Base-by-base conservation (phyloP, 2,113 vertebrate species). In the Lycaon pictus region DNA sequence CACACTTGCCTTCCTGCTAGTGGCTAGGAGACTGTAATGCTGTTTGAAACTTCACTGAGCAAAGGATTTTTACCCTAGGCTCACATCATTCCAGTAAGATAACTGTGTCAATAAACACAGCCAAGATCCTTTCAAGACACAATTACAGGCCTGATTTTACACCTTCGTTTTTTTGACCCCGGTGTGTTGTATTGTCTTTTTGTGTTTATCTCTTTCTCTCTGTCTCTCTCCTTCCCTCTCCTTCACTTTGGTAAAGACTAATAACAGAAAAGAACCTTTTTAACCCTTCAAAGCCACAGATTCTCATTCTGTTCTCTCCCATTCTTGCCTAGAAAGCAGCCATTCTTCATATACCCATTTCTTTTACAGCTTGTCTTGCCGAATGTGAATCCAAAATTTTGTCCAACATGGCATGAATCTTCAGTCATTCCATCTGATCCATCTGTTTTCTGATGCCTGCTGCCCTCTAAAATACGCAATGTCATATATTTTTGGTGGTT, bases 191-290 rank as follows among this genome's bases (percentile, higher is more conserved):
- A 5, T 4, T 37, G 0, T 51, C 60, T 74, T 19, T 71, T 11
- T 15, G 9, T 29, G 6, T 20, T 9, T 29, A 11, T 58, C 27
- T 35, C 9, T n/a, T 19, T 29, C 43, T 85, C 25, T 65, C 5
- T 20, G 22, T n/a, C 4, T 72, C 56, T 37, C 32, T 37, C 16
- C 5, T 7, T 25, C 17, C 5, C 8, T 11, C 0, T 7, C 1
- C 2, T 17, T 72, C 69, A 76, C 7, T 67, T 77, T 51, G 16
- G 7, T 11, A 5, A 15, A 87, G n/a, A 5, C 56, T 43, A 53
- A 43, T 7, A 29, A 79, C 7, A 67, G 29, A 16, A 37, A 37
- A 37, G 25, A 25, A 10, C 11, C 3, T 51, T 81, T 76, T 82
- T 23, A 65, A 12, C 6, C 12, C 17, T 58, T 87, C 22, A 67